Base-by-base conservation (phyloP, 2,113 vertebrate genomes). In the Corydoras maculifer region DNA sequence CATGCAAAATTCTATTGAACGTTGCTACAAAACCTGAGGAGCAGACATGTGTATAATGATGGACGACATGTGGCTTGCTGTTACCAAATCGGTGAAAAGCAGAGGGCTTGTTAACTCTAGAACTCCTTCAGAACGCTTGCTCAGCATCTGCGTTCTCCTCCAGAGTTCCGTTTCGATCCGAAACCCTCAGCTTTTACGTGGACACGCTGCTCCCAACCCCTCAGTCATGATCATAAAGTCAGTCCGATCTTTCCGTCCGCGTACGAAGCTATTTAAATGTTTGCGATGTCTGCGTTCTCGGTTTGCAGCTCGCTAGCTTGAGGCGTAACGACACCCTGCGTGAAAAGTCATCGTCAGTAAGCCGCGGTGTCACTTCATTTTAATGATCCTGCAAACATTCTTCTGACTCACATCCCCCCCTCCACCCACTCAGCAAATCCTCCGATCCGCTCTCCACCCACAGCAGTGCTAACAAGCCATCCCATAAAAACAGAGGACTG, bases 371-470 rank as follows among this genome's bases (percentile, higher is more conserved):
- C 58, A 68, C 65, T 74, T 62, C 58, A 68, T 60, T 68, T 74
- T 68, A 74, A 74, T 61, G 50, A 74, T 54, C 58, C 72, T n/a
- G 9, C 15, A 18, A 74, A 62, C 72, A 74, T 68, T 74, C 65
- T 74, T 68, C 35, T 74, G 72, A 74, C 65, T 68, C 72, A 74
- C 31, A 67, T 61, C 58, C 59, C 35, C 58, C 48, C 72, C 43
- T 62, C 65, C 65, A 68, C 72, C 58, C 72, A 74, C 65, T 62
- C 65, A 50, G 18, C 49, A 68, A 62, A 62, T 68, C 72, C 65
- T 74, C 72, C 32, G 72, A 68, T 74, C 54, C 31, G 35, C 67
- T 62, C 67, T 74, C 64, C 72, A 68, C 50, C 65, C 72, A 74
- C 65, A 58, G 58, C 72, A 62, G 72, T 74, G 72, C 62, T 59